A percentile compares a stretch with the other conserved stretches of the same genome.
These are phyloP conservation scores for Epinotia nisella DNA, from an alignment of 2,888 invertebrate species.

Conservation along the genomic window DNA sequence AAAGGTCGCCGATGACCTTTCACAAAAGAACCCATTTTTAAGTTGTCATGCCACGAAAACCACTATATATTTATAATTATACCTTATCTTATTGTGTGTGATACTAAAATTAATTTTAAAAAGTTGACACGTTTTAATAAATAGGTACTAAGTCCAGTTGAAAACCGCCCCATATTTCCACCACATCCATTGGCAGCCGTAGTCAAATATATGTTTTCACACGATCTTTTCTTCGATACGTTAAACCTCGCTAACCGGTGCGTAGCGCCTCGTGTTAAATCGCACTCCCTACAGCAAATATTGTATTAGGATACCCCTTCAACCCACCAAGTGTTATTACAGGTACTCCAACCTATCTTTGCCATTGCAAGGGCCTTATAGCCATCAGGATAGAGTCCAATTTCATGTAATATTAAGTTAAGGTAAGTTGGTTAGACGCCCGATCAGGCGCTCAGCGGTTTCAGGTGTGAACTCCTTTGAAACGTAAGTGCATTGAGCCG, in stretches of 20 bases:
- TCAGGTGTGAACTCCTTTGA: constrained; percentile 18
- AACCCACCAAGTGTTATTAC: constrained; percentile 22
- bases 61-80: too few relatives aligned
- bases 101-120: too few relatives aligned
- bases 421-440: neutral
- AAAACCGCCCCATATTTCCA: too few relatives aligned
- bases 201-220: neutral
- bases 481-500: neutral
- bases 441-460: constrained; percentile 9
- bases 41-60: too few relatives aligned
- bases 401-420: neutral
- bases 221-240: neutral
- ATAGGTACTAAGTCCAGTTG: too few relatives aligned
- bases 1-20: too few relatives aligned
- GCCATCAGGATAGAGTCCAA: neutral
- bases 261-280: constrained; percentile 8
- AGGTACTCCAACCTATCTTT: neutral
- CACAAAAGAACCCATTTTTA: too few relatives aligned
- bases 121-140: too few relatives aligned
- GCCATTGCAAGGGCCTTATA: neutral
- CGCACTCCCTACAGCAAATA: constrained; percentile 27
- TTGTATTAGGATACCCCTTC: constrained; percentile 21
- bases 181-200: neutral
- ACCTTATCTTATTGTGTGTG: too few relatives aligned
- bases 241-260: constrained; percentile 1